Conservation (phyloP, 2,888 invertebrate genomes). For the Esperia sulphurella region DNA sequence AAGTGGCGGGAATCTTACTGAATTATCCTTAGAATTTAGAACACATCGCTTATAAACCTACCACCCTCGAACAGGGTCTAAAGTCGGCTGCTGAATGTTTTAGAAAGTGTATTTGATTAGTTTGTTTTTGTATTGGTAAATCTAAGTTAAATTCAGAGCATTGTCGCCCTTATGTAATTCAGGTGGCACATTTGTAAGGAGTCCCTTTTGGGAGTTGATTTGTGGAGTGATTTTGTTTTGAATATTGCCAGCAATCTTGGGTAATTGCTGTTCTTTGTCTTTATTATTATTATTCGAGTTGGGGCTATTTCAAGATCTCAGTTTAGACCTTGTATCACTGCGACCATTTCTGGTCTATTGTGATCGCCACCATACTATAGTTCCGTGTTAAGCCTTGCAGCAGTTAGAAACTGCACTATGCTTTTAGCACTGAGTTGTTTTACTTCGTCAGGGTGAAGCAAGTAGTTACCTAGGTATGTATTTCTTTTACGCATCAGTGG, state of each 20-base stretch:
- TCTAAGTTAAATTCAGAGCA: slow-evolving; percentile 36
- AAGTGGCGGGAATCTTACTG: slow-evolving; percentile 57
- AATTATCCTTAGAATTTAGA: slow-evolving; percentile 8
- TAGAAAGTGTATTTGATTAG: slow-evolving; percentile 10
- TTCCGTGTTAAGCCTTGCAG: too few relatives aligned
- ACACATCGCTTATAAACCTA: slow-evolving; percentile 7
- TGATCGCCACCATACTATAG: too few relatives aligned
- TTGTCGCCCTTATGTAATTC: slow-evolving; percentile 49
- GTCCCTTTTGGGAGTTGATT: slow-evolving; percentile 51
- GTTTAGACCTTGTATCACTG: too few relatives aligned
- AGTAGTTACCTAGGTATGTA: too few relatives aligned
- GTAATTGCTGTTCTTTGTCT: not conserved
- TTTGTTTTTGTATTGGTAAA: slow-evolving; percentile 22
- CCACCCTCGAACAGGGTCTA: slow-evolving; percentile 11
- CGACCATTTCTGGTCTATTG: too few relatives aligned
- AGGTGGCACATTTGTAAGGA: slow-evolving; percentile 32
- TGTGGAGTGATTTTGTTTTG: slow-evolving; percentile 52
- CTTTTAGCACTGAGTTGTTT: too few relatives aligned
- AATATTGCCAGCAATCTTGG: slow-evolving; percentile 31
- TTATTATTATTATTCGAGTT: too few relatives aligned
- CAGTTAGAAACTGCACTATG: too few relatives aligned
- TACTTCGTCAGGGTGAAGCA: too few relatives aligned
- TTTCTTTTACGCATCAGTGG: too few relatives aligned
- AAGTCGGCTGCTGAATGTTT: slow-evolving; percentile 7
- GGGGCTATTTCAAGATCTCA: too few relatives aligned